These are phyloP conservation scores for Amniataba percoides DNA, from an alignment of 2,797 vertebrate species.

Conservation along the genomic window DNA sequence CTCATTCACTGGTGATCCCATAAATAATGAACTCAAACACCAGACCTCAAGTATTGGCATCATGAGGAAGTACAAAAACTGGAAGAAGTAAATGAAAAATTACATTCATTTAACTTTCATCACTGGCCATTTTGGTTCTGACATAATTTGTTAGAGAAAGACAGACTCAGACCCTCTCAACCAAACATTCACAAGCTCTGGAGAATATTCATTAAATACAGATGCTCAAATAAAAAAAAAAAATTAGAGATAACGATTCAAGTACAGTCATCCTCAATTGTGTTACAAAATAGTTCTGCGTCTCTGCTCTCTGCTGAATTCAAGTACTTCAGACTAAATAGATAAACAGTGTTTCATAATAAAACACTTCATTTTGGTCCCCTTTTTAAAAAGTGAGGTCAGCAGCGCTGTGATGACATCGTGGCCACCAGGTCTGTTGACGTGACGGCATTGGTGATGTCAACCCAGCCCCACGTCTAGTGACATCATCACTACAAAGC, in stretches of 20 bases:
- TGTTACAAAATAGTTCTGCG: constrained; percentile 11
- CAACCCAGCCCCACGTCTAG: constrained; percentile 96
- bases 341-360: constrained; percentile 39
- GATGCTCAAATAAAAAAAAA: constrained; percentile 1
- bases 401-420: constrained; percentile 37
- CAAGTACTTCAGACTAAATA: constrained; percentile 51
- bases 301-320: constrained; percentile 11
- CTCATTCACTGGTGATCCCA: neutral
- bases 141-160: neutral
- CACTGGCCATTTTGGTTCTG: neutral
- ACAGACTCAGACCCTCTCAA: neutral
- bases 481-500: constrained; percentile 99
- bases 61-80: constrained; percentile 14
- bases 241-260: constrained; percentile 28
- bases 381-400: constrained; percentile 48
- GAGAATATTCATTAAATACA: constrained; percentile 14
- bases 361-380: constrained; percentile 67
- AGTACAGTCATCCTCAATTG: constrained; percentile 17
- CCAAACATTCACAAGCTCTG: constrained; percentile 29
- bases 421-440: constrained; percentile 7
- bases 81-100: constrained; percentile 1
- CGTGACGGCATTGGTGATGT: constrained; percentile 24
- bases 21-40: constrained; percentile 20
- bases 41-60: constrained; percentile 46
- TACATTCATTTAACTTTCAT: constrained; percentile 7